phyloP scores from a whole-genome alignment of 2,113 vertebrate genomes.

The Petromus typicus region DNA sequence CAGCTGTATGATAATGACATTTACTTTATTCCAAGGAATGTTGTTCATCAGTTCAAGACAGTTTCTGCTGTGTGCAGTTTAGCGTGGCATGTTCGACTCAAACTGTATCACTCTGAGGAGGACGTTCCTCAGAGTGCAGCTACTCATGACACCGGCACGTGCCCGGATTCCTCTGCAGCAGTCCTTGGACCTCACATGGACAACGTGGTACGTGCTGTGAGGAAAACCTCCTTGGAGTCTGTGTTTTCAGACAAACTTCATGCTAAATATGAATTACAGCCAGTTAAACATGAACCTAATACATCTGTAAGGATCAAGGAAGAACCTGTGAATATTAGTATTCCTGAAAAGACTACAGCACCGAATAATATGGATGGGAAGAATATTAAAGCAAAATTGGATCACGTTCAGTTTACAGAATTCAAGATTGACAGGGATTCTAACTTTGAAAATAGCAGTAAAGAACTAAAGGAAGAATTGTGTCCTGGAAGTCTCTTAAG shows the following conservation, averaged over 20 bases:
- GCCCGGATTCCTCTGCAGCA: conserved; percentile 81
- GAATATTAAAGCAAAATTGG: conserved; percentile 84
- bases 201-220: conserved; percentile 76
- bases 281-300: conserved; percentile 87
- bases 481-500: conserved; percentile 86
- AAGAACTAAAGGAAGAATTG: conserved; percentile 89
- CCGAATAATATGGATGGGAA: conserved; percentile 82
- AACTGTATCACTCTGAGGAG: conserved; percentile 91
- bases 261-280: conserved; percentile 82
- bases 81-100: conserved; percentile 96
- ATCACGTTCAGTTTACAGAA: conserved; percentile 84
- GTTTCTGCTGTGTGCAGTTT: conserved; percentile 98
- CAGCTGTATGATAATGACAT: conserved; percentile 97
- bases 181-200: conserved; percentile 85
- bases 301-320: conserved; percentile 83
- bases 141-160: conserved; percentile 82
- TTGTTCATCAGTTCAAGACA: conserved; percentile 99
- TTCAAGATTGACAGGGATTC: conserved; percentile 84
- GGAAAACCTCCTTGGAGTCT: conserved; percentile 85
- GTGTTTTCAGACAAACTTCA: conserved; percentile 84
- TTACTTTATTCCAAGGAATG: conserved; percentile 98
- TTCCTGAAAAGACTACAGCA: conserved; percentile 86
- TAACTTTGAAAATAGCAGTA: conserved; percentile 85
- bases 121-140: conserved; percentile 79
- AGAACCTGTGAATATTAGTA: conserved; percentile 81